Conservation (phyloP, 2,113 vertebrate species). For the Pluvianellus socialis region DNA sequence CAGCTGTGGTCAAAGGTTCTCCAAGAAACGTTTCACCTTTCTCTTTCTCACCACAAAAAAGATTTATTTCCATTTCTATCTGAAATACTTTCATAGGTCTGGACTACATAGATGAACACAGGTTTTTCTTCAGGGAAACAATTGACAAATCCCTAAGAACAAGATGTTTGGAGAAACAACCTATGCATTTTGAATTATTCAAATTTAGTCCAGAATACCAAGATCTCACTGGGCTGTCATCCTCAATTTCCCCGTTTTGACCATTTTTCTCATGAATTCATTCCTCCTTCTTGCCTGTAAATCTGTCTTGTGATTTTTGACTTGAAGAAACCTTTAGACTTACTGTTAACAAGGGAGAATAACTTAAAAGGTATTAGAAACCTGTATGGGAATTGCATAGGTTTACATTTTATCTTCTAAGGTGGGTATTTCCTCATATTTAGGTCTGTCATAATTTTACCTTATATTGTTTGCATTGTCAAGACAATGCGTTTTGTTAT, state of each 20-base stretch:
- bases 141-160: conserved; percentile 32
- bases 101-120: background rate
- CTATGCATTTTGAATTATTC: conserved; percentile 57
- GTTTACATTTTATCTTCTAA: background rate
- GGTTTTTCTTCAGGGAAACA: conserved; percentile 7
- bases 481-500: background rate
- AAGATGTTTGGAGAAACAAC: background rate
- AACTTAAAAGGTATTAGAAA: background rate
- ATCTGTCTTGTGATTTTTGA: background rate
- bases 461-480: background rate
- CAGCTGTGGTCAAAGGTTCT: background rate
- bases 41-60: background rate
- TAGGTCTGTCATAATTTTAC: background rate
- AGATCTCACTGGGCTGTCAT: background rate
- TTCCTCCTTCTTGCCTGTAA: background rate
- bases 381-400: background rate
- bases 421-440: background rate
- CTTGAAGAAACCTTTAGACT: background rate
- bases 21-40: background rate
- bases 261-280: background rate
- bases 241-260: background rate
- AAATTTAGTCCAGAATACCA: conserved; percentile 12
- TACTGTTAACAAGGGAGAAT: background rate
- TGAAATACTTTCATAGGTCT: background rate
- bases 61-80: background rate